Conservation (phyloP, 1,140 invertebrate species). For the Papilio helenus region DNA sequence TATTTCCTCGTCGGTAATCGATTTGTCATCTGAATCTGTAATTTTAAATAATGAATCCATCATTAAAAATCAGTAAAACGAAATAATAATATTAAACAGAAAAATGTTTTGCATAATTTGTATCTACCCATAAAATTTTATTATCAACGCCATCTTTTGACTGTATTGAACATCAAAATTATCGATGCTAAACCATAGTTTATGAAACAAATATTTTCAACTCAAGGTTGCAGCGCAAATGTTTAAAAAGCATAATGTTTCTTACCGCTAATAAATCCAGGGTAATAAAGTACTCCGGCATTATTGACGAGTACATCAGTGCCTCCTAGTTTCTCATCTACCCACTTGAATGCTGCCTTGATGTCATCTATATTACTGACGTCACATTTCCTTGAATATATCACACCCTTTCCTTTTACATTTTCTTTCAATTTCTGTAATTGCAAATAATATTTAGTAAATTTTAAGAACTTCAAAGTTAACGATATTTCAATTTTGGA, state of each 20-base stretch:
- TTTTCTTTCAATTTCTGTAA: conserved; percentile 51
- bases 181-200: background rate
- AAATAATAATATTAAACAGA: too few species aligned
- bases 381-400: conserved; percentile 82
- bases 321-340: conserved; percentile 84
- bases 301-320: conserved; percentile 90
- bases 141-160: too few species aligned
- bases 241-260: background rate
- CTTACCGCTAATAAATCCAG: conserved; percentile 66
- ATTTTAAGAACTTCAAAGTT: too few species aligned
- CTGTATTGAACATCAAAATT: too few species aligned
- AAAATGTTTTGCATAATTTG: too few species aligned
- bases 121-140: too few species aligned
- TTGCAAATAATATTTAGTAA: background rate
- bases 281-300: conserved; percentile 83
- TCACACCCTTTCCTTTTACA: conserved; percentile 59
- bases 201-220: background rate
- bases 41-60: conserved; percentile 44
- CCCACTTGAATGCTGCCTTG: conserved; percentile 85
- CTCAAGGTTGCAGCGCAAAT: too few species aligned
- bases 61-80: background rate
- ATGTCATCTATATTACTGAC: conserved; percentile 87
- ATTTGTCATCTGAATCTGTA: conserved; percentile 59
- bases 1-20: conserved; percentile 75
- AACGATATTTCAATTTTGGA: too few species aligned